Evolutionary conservation across 30 jellyfish, hydroid and myxozoan species (phyloP).

Genomic region (Morbakka virulenta): DNA sequence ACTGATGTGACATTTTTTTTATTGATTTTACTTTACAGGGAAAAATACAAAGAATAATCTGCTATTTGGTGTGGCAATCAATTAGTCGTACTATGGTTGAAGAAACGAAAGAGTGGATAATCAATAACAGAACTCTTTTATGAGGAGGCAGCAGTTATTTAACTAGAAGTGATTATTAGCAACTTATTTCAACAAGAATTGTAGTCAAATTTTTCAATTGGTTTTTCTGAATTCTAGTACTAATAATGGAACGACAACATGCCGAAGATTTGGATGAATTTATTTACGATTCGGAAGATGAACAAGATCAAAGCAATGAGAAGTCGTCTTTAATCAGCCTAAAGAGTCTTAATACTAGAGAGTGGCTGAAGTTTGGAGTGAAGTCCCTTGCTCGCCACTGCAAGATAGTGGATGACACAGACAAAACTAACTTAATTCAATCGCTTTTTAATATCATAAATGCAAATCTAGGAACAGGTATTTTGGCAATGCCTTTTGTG

Average conservation of each 20-base stretch:
- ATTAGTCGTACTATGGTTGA: no score
- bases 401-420: slow-evolving; percentile 93
- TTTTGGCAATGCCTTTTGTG: slow-evolving; percentile 88
- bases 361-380: slow-evolving; percentile 91
- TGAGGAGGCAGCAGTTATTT: no score
- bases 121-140: no score
- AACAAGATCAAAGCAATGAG: slow-evolving; percentile 29
- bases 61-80: no score
- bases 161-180: no score
- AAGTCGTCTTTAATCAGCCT: slow-evolving; percentile 35
- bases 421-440: slow-evolving; percentile 77
- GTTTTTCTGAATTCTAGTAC: no score
- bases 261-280: background rate
- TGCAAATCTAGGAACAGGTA: slow-evolving; percentile 94
- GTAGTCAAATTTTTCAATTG: no score
- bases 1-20: no score
- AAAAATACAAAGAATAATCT: no score
- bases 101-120: no score
- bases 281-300: slow-evolving; percentile 40
- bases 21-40: no score
- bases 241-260: background rate
- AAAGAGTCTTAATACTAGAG: slow-evolving; percentile 55
- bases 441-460: slow-evolving; percentile 78
- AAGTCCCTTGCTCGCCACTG: slow-evolving; percentile 87
- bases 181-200: no score